Base-by-base conservation (phyloP, 2,888 invertebrate species). In the Cheilosia soror region DNA sequence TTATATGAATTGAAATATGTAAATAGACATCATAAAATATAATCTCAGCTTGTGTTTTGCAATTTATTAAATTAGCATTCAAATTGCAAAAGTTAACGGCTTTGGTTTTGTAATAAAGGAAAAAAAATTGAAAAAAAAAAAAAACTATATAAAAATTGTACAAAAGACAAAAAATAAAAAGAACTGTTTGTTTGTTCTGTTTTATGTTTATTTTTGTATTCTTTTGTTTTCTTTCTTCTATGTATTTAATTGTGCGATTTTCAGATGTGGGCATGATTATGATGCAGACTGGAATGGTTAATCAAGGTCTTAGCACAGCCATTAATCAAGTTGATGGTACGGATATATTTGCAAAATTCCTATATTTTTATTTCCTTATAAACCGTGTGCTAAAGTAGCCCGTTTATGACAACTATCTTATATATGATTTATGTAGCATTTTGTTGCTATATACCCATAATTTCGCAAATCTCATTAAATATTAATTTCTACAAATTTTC, bases 281-380 rank as follows among this genome's bases (percentile, higher is more conserved):
- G 97, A 97, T 97, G 97, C 97, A 97, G 96, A 95, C 96, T 93
- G 97, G 97, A 94, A 97, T 97, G 97, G 96, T 97, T 95, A 97
- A 97, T 95, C 96, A 96, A 94, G 95, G 95, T 93, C 94, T 95
- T 94, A 96, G 95, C 95, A 94, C 94, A 93, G 93, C 94, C 93
- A 93, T 91, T 91, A 92, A 92, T 89, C 91, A 91, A 90, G 89
- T 95, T 94, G 96, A 97, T 95, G 97, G 96, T 97, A 97, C 95
- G 96, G 93, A 89, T 88, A 88, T 86, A 77, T 81, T 77, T 79
- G 79, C 73, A 77, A 84, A 80, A 87, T 76, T 81, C 80, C 84
- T 65, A 87, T 76, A 53, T 77, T 62, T 66, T 42, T 53, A 13
- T 63, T 71, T 85, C 31, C 53, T 13, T 68, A 72, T 75, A 63